A percentile compares a stretch with the other conserved stretches of the same genome.
Conservation (phyloP, 64 coral and sea anemone genomes). For the Pocillopora verrucosa region DNA sequence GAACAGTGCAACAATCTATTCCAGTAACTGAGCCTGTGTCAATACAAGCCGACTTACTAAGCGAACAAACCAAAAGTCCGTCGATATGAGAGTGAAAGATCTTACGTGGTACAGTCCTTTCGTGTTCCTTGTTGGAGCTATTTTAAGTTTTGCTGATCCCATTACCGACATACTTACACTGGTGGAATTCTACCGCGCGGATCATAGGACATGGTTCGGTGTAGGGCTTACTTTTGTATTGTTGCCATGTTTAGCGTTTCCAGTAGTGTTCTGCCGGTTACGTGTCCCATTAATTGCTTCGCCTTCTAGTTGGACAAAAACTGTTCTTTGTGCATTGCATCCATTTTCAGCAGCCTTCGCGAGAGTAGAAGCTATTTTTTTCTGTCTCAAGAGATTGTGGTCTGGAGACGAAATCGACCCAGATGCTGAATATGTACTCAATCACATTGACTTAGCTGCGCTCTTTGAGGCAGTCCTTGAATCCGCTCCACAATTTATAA, state of each 20-base stretch:
- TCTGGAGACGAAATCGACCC: not conserved
- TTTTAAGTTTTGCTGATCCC: slow-evolving; percentile 25
- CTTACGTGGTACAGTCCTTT: slow-evolving; percentile 26
- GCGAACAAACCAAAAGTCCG: too few species aligned
- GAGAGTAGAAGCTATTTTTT: not conserved
- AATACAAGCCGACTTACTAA: not conserved
- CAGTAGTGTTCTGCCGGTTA: not conserved
- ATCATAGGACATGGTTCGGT: slow-evolving; percentile 39
- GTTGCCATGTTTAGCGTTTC: slow-evolving; percentile 10
- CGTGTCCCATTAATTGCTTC: too few species aligned
- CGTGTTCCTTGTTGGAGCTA: not conserved
- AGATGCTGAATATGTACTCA: not conserved
- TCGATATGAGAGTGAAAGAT: not conserved
- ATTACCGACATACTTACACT: slow-evolving; percentile 36
- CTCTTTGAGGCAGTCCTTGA: not conserved
- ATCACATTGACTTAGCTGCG: not conserved
- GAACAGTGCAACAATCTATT: too few species aligned
- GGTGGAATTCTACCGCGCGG: slow-evolving; percentile 25
- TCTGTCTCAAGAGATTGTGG: not conserved
- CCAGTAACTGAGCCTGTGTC: not conserved
- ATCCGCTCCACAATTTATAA: not conserved
- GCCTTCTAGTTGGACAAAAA: not conserved
- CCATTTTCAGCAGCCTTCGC: not conserved
- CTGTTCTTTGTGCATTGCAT: slow-evolving; percentile 8
- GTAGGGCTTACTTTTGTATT: slow-evolving; percentile 16